Evolutionary conservation across 2,888 invertebrate species (phyloP).

Genomic region (Euphydryas editha): DNA sequence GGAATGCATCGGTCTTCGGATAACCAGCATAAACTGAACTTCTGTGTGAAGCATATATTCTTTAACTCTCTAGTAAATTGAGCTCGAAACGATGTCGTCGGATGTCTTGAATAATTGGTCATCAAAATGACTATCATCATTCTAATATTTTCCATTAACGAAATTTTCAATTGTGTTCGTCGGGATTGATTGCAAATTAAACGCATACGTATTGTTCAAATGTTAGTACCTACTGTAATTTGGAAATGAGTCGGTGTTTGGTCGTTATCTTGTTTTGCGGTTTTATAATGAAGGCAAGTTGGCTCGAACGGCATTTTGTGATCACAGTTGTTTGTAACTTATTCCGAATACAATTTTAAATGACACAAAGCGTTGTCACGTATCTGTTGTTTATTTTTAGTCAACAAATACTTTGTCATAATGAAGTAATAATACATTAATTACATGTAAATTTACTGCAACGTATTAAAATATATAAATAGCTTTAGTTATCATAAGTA

Average conservation of each 20-base stretch:
- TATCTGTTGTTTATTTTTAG: slow-evolving; percentile 1
- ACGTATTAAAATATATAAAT: too few species aligned
- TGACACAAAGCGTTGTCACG: slow-evolving; percentile 6
- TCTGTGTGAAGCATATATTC: slow-evolving; percentile 14
- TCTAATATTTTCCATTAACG: slow-evolving; percentile 11
- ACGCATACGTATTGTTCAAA: slow-evolving; percentile 18
- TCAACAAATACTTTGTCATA: not conserved
- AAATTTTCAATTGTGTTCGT: not conserved
- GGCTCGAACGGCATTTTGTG: slow-evolving; percentile 25
- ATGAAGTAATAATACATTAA: too few species aligned
- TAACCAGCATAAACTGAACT: slow-evolving; percentile 55
- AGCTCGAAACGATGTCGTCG: not conserved
- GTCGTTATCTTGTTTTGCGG: slow-evolving; percentile 33
- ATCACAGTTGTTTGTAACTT: slow-evolving; percentile 48
- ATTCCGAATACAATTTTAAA: slow-evolving; percentile 17
- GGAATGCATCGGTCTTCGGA: slow-evolving; percentile 56
- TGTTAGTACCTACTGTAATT: slow-evolving; percentile 37
- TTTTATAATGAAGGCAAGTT: slow-evolving; percentile 33
- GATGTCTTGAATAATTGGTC: slow-evolving; percentile 15
- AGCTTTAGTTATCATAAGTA: too few species aligned
- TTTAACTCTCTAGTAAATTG: not conserved
- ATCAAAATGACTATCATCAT: slow-evolving; percentile 1
- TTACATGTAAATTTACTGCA: too few species aligned
- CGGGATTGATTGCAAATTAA: not conserved
- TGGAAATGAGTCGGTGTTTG: slow-evolving; percentile 24